Evolutionary conservation across 2,797 vertebrate species (phyloP), one percentile per base, ranked within the genome.

Genomic region (Pachyuromys duprasi): DNA sequence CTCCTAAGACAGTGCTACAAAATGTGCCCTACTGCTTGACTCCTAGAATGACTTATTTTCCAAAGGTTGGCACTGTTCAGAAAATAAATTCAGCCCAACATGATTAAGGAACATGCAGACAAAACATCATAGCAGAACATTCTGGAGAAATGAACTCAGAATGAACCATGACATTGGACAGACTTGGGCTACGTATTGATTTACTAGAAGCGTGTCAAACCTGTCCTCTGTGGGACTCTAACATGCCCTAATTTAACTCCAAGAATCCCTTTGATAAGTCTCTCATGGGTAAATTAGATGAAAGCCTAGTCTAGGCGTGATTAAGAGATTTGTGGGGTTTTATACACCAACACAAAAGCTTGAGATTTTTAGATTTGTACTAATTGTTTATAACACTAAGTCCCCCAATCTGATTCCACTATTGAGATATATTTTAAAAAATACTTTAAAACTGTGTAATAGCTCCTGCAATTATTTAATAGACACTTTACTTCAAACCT

Each of bases 281-380:
- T 93, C 89, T 90, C 93, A 55, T 86, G 95, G 65, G 95, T 96
- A 96, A 95, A 91, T 69, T 31, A 93, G 92, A 97, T 94, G 89
- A 97, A 97, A 97, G 91, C 75, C 79, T 74, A 22, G 76, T n/a
- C 89, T 87, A 31, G 65, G 70, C 80, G 82, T 95, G 91, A 96
- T 97, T 95, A 97, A 97, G 95, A 97, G 97, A 97, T 97, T 95
- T 96, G 88, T 86, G 57, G 55, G 80, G 94, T 75, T 97, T 95
- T 97, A 94, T 95, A 93, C 26, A 65, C 80, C 83, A 75, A 90
- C 75, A 92, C 82, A 95, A 97, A 96, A 36, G 31, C 92, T 97
- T 78, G 45, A 70, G 80, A 94, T 89, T 1, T 49, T 0, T 78
- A 93, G 93, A 62, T 53, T 93, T 93, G 5, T 89, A 62, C 90